These are phyloP conservation scores for Diglossa cyanea DNA, from an alignment of 2,797 vertebrate genomes.

Conservation along the genomic window DNA sequence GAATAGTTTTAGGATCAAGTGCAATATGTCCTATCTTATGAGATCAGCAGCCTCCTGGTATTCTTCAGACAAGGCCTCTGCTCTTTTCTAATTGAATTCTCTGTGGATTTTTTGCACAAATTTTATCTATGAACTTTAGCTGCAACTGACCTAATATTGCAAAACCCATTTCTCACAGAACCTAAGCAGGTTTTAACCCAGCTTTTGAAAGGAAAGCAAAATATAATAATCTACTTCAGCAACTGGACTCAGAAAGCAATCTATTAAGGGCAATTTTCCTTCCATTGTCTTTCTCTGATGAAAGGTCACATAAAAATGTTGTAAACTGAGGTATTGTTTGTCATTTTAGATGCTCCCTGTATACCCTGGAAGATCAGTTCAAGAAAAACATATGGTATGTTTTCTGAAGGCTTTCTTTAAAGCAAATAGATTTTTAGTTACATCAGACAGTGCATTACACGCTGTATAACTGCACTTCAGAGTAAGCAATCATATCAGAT, in stretches of 20 bases:
- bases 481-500: background rate
- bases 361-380: background rate
- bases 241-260: slow-evolving; percentile 1
- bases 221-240: slow-evolving; percentile 44
- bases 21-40: background rate
- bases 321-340: background rate
- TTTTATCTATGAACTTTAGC: slow-evolving; percentile 36
- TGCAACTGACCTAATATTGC: slow-evolving; percentile 54
- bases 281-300: background rate
- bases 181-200: slow-evolving; percentile 69
- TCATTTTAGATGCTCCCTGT: background rate
- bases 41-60: background rate
- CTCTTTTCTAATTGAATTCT: slow-evolving; percentile 17
- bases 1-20: background rate
- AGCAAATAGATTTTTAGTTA: background rate
- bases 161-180: slow-evolving; percentile 59
- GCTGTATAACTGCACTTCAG: background rate
- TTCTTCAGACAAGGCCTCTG: slow-evolving; percentile 12
- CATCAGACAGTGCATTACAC: background rate
- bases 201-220: slow-evolving; percentile 64
- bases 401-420: background rate
- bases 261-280: background rate
- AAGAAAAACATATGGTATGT: background rate
- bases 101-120: background rate
- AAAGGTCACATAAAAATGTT: slow-evolving; percentile 13